Evolutionary conservation across 2,888 invertebrate genomes (phyloP), one percentile per base, ranked within the genome.

Genomic region (Onchidella celtica): DNA sequence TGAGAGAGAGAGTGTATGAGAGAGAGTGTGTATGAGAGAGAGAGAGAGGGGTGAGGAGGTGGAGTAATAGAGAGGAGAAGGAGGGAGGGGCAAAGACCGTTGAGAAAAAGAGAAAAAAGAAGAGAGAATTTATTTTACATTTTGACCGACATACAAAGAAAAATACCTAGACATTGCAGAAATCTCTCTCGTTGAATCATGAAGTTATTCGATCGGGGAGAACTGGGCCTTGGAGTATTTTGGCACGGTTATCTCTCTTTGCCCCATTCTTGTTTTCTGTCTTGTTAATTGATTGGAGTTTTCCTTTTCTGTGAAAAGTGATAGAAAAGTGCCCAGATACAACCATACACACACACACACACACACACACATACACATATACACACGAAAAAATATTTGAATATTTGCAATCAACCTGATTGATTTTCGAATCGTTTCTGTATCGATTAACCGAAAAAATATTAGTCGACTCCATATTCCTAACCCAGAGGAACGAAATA

Each of bases 41-140:
- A 27, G 29, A 32, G 36, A 55, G 70, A 70, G 36, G 47, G 27
- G 29, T 14, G 24, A 29, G 47, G n/a, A 55, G 47, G 47, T 0
- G 47, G 24, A 55, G 70, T n/a, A n/a, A 40, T n/a, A 32, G 27
- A 55, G 40, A 47, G n/a, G 47, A 40, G 47, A 47, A 40, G 29
- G 24, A 40, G 47, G 47, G 14, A 70, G 40, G 27, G 47, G 70
- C 11, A 70, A n/a, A n/a, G n/a, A n/a, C n/a, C n/a, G 70, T 14
- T 29, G 70, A 40, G 2, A 24, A 70, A 70, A 70, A 70, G 38
- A 40, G 11, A 32, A 40, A 70, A 24, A n/a, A 40, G 47, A 70
- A 70, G 70, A 70, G 36, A 36, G 24, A 34, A 4, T 61, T n/a
- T 61, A 24, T 61, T 27, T 0, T n/a, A n/a, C 61, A 6, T n/a